These are phyloP conservation scores for Camponotus floridanus DNA, from an alignment of 1,140 invertebrate species.

Conservation along the genomic window DNA sequence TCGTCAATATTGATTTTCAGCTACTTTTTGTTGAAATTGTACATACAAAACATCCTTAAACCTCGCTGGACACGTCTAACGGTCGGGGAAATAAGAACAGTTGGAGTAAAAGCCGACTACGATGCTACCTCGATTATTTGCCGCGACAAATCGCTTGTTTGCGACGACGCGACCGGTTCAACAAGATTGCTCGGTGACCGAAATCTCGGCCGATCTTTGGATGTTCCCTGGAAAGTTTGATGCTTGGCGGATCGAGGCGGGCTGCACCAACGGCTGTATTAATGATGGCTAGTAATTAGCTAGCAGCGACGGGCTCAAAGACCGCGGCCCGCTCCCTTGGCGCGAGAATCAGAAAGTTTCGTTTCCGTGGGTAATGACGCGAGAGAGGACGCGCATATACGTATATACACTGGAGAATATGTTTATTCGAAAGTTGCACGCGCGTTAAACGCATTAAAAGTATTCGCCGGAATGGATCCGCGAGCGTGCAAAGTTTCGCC, in stretches of 20 bases:
- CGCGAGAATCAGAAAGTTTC: conserved; percentile 55
- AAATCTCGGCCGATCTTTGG: not conserved
- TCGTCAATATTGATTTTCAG: no score
- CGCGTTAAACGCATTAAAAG: conserved; percentile 56
- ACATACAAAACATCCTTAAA: no score
- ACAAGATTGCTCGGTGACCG: not conserved
- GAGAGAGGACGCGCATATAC: conserved; percentile 8
- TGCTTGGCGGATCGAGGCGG: no score
- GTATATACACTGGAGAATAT: conserved; percentile 43
- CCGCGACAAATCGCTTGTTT: not conserved
- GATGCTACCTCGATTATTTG: not conserved
- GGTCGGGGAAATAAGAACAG: not conserved
- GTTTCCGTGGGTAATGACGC: conserved; percentile 46
- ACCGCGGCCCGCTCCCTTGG: conserved; percentile 8
- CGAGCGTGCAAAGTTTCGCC: conserved; percentile 38
- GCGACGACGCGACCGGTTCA: not conserved
- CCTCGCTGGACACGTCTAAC: not conserved
- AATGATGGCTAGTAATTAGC: conserved; percentile 58
- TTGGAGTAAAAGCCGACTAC: not conserved
- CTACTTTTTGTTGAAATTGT: no score
- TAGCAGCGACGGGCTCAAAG: conserved; percentile 33
- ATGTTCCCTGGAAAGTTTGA: not conserved
- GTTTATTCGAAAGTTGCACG: conserved; percentile 45
- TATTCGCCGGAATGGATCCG: conserved; percentile 31
- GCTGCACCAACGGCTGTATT: conserved; percentile 14